A percentile compares a stretch with the other conserved stretches of the same genome.
These are phyloP conservation scores for Catotricha subobsoleta DNA, from an alignment of 2,888 invertebrate genomes.

Conservation along the genomic window DNA sequence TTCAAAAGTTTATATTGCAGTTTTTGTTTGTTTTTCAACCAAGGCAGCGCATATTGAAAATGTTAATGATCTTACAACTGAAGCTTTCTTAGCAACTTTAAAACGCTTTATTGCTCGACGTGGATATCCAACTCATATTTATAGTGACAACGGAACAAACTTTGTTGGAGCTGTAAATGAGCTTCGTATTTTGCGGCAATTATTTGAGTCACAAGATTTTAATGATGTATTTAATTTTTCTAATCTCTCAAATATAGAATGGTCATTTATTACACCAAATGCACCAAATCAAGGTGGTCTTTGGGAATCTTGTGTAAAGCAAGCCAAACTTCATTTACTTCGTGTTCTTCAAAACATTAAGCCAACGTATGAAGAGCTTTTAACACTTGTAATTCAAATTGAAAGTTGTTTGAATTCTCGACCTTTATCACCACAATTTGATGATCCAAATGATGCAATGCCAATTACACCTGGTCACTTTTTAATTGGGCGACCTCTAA, in stretches of 20 bases:
- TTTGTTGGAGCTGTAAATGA: background rate
- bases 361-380: constrained; percentile 11
- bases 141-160: background rate
- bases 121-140: background rate
- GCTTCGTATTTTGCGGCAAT: background rate
- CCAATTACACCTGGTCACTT: background rate
- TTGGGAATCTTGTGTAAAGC: constrained; percentile 18
- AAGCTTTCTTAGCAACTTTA: background rate
- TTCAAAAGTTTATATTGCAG: background rate
- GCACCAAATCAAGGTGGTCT: constrained; percentile 18
- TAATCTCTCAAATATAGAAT: no score
- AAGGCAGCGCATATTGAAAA: background rate
- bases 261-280: constrained; percentile 16
- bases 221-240: background rate
- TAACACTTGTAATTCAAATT: background rate
- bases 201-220: background rate
- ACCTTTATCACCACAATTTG: no score
- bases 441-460: background rate
- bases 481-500: background rate
- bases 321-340: constrained; percentile 16
- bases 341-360: constrained; percentile 13
- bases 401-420: background rate
- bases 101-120: background rate
- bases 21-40: background rate
- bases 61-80: background rate